Evolutionary conservation across 2,113 vertebrate genomes (phyloP), one percentile per base, ranked within the genome.

Genomic region (Tachuris rubrigastra): DNA sequence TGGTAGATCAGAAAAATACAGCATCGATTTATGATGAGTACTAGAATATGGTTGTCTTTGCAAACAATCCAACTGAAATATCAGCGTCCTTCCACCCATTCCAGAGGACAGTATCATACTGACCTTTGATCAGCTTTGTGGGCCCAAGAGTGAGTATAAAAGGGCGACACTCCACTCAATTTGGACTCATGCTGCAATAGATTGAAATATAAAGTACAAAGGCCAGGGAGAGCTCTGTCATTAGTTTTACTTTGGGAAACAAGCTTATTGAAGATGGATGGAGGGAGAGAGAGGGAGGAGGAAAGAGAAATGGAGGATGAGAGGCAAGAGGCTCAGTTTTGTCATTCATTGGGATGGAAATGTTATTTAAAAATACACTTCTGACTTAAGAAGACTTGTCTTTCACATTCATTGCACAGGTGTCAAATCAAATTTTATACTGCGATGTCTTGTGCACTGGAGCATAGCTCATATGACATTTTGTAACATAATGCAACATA

Each of bases 401-500:
- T 97, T 96, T 97, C 89, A 75, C 94, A 85, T 95, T 93, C 89
- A 89, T 96, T 97, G 87, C 30, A 18, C 94, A 97, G 86, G 94
- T 87, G 94, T 85, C 73, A 95, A 90, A 96, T 96, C 83, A 95
- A 93, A 97, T 96, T 87, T 81, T 60, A 66, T 72, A 79, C 72
- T 65, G 39, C 44, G 7, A 21, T 58, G 87, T 94, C 91, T 96
- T 95, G 91, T 88, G 92, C 75, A 4, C 72, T 68, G 75, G 81
- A 95, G 93, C 96, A 88, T 91, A 63, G 53, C 79, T 58, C 81
- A 39, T 90, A 91, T 96, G 91, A 96, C 82, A 95, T 94, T 96
- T 93, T 69, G 52, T 87, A 94, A 75, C 65, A 72, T 62, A 94
- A 86, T 72, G 44, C 90, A 92, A 91, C 56, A 71, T 91, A 95